phyloP scores from a whole-genome alignment of 2,888 invertebrate genomes.

The Neria commutata region DNA sequence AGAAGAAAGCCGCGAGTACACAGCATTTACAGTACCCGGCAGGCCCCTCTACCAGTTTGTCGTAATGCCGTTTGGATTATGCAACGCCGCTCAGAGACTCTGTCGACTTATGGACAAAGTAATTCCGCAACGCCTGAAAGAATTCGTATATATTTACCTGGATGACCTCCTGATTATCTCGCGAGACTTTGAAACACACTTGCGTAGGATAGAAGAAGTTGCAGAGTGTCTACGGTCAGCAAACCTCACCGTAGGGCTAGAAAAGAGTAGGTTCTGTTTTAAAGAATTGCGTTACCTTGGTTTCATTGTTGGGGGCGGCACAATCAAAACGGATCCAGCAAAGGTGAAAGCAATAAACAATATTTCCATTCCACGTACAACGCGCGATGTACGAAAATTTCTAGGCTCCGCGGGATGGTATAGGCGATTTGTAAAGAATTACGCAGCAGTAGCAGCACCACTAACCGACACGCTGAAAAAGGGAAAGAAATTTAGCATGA shows the following conservation, averaged over 20 bases:
- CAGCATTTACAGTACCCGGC: background rate
- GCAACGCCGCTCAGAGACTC: slow-evolving; percentile 13
- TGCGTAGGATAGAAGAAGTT: slow-evolving; percentile 4
- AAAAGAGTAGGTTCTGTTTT: slow-evolving; percentile 16
- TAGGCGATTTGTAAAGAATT: slow-evolving; percentile 25
- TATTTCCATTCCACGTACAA: slow-evolving; percentile 14
- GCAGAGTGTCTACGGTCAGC: slow-evolving; percentile 5
- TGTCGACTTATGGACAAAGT: slow-evolving; percentile 19
- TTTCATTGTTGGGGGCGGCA: slow-evolving; percentile 6
- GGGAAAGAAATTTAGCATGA: background rate
- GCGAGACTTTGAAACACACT: slow-evolving; percentile 7
- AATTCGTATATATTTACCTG: slow-evolving; percentile 13
- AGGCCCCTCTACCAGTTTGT: background rate
- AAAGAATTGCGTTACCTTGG: slow-evolving; percentile 18
- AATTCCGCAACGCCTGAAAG: slow-evolving; percentile 9
- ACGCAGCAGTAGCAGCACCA: slow-evolving; percentile 10
- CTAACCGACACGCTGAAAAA: slow-evolving; percentile 8
- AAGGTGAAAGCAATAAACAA: slow-evolving; percentile 8
- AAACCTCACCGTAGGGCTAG: slow-evolving; percentile 13
- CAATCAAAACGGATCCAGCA: slow-evolving; percentile 9
- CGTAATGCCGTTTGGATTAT: slow-evolving; percentile 4
- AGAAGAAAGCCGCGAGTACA: background rate
- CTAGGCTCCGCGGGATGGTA: slow-evolving; percentile 32
- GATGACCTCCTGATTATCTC: slow-evolving; percentile 13
- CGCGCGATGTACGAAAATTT: slow-evolving; percentile 25